Base-by-base conservation (phyloP, 2,797 vertebrate species). In the Chaunax sp. region DNA sequence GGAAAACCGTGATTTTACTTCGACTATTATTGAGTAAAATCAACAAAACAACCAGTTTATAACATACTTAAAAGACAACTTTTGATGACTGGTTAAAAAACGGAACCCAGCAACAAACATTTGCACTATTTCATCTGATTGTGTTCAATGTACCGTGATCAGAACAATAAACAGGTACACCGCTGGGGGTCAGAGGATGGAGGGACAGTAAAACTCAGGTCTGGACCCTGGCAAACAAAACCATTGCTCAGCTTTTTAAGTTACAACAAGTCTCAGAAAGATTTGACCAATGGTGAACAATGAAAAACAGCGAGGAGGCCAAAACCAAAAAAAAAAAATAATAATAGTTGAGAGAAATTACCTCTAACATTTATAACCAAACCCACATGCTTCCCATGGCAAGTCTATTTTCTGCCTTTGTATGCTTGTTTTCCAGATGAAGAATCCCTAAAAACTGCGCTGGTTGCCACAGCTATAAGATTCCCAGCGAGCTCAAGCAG, bases 391-490 rank as follows among this genome's bases (percentile, higher is more conserved):
- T 61, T n/a, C 23, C 30, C 41, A 23, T 25, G 22, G 22, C 9
- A 1, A 35, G 22, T n/a, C 16, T 20, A 13, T 38, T 43, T 25
- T 20, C 44, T 50, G 37, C 40, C 14, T 38, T 52, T 28, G 30
- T 44, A 19, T 3, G 11, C 19, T 16, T 37, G 49, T 53, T 41
- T 54, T 61, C 41, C 22, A 65, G 28, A 59, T 75, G 28, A 66
- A 69, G 38, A 23, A 49, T 26, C 65, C 69, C 16, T 19, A 45
- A 58, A 40, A 26, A 53, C 49, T 56, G 51, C 13, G 18, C 64
- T 30, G 61, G 43, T 52, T 69, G 25, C 67, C 30, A 37, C 40
- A 3, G 64, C 69, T 35, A 16, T 15, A 23, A 72, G 57, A 53
- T 64, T 16, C 53, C 54, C 50, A 63, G 33, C 18, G 22, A 15